Evolutionary conservation across 2,113 vertebrate genomes (phyloP).

Genomic region (Mormoops blainvillei): DNA sequence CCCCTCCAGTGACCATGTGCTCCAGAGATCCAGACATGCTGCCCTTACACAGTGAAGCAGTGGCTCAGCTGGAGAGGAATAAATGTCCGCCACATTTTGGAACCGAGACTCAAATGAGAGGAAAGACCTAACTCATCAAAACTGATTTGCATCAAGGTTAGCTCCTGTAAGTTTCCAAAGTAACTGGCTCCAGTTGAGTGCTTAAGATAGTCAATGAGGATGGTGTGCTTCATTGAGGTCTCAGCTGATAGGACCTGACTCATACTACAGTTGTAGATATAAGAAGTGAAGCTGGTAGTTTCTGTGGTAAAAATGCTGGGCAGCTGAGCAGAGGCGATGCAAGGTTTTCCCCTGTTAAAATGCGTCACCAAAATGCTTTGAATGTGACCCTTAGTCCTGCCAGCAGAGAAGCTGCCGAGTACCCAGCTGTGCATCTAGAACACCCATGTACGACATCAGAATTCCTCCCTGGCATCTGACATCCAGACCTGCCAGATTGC

Average conservation of each 20-base stretch:
- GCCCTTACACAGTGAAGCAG: not conserved
- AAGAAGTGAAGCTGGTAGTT: not conserved
- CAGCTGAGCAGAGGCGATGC: not conserved
- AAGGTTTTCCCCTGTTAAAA: not conserved
- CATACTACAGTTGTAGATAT: not conserved
- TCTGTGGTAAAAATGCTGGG: not conserved
- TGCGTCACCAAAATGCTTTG: not conserved
- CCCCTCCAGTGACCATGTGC: not conserved
- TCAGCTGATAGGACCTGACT: not conserved
- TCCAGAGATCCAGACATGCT: not conserved
- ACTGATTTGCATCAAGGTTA: not conserved
- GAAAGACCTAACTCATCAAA: not conserved
- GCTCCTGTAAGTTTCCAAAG: not conserved
- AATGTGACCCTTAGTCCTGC: not conserved
- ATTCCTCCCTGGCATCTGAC: not conserved
- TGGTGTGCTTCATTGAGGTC: rapidly evolving
- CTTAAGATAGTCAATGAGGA: too few species aligned
- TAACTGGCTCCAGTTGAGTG: not conserved
- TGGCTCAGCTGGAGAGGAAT: not conserved
- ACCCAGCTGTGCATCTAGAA: not conserved
- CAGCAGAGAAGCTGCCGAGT: not conserved
- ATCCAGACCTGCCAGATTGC: not conserved
- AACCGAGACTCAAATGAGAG: not conserved
- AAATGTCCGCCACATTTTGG: not conserved
- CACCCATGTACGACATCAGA: not conserved